These are phyloP conservation scores for Rattus norvegicus DNA, from an alignment of 2,113 vertebrate species.

Conservation along the genomic window GRCr8 NC_086024.1:80208501-80209000, in stretches of 20 bases:
- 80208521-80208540: neutral
- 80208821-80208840: neutral
- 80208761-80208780: neutral
- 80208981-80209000: neutral
- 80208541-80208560: neutral
- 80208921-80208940: neutral
- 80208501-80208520: neutral
- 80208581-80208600: neutral
- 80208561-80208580: neutral
- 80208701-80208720: neutral
- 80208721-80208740: neutral
- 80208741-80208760: neutral
- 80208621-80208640: neutral
- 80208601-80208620: slow-evolving; percentile 6
- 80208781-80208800: neutral
- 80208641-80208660: neutral
- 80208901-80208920: neutral
- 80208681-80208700: neutral
- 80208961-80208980: neutral
- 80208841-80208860: neutral
- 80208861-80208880: neutral
- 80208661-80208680: neutral
- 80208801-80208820: neutral
- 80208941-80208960: neutral
- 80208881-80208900: neutral